These are phyloP conservation scores for Eledone cirrhosa DNA, from an alignment of 2,888 invertebrate species.

Conservation along the genomic window DNA sequence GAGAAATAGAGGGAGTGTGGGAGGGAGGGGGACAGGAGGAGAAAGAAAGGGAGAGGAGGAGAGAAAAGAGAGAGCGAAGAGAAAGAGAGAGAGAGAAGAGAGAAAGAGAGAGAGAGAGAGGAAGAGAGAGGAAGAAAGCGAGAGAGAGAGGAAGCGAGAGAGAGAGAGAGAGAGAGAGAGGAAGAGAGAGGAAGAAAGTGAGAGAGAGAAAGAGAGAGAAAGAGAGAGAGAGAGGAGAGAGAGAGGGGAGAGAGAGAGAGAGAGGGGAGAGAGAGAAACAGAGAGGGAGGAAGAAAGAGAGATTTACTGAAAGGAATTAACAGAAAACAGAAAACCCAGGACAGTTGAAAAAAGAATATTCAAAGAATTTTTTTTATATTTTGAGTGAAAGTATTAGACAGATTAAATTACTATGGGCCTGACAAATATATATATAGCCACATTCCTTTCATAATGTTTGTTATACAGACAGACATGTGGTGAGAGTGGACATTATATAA, in stretches of 20 bases:
- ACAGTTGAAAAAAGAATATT: too few relatives aligned
- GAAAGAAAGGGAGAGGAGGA: neutral
- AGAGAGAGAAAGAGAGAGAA: neutral
- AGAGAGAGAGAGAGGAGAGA: neutral
- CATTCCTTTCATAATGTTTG: too few relatives aligned
- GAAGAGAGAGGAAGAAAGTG: neutral
- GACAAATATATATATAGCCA: too few relatives aligned
- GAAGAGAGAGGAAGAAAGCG: slow-evolving; percentile 22
- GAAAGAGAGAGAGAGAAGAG: neutral
- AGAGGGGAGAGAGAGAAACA: neutral
- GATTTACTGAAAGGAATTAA: neutral
- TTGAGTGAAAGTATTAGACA: too few relatives aligned
- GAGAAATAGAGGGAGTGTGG: neutral
- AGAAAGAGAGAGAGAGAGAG: neutral
- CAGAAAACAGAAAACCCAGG: too few relatives aligned
- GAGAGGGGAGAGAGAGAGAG: neutral
- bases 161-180: neutral
- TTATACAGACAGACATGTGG: too few relatives aligned
- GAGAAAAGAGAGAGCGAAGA: neutral
- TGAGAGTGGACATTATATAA: too few relatives aligned
- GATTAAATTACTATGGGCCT: too few relatives aligned
- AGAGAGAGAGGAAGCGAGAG: too few relatives aligned
- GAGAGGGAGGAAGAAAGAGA: neutral
- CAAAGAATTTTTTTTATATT: too few relatives aligned
- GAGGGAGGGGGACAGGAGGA: neutral